These are phyloP conservation scores for Apomyelois bistriatella DNA, from an alignment of 2,888 invertebrate genomes.

Conservation along the genomic window DNA sequence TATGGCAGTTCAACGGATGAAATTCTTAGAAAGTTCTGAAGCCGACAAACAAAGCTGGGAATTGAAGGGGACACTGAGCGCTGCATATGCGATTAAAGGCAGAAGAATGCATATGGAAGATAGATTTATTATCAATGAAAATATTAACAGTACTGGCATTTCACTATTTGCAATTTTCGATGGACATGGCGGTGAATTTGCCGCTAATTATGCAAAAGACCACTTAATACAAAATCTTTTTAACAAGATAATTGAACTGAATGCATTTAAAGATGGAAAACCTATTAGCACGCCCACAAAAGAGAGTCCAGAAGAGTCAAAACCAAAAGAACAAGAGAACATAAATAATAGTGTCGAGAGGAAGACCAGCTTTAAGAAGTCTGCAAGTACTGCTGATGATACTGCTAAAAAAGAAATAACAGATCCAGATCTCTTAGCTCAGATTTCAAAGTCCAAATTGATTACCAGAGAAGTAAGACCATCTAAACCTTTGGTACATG, in stretches of 20 bases:
- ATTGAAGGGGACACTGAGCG: constrained; percentile 85
- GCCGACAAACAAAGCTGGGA: constrained; percentile 86
- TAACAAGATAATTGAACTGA: constrained; percentile 87
- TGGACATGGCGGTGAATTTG: constrained; percentile 97
- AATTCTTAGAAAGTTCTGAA: constrained; percentile 76
- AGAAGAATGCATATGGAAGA: constrained; percentile 96
- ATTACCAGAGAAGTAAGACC: constrained; percentile 82
- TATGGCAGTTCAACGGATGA: constrained; percentile 81
- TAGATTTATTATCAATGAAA: constrained; percentile 92
- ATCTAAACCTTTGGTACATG: constrained; percentile 62
- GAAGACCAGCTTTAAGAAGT: constrained; percentile 84
- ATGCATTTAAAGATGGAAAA: constrained; percentile 83
- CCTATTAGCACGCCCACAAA: constrained; percentile 45
- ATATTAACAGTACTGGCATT: constrained; percentile 91
- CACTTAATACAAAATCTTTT: constrained; percentile 90
- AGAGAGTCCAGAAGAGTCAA: constrained; percentile 54
- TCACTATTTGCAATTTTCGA: constrained; percentile 96
- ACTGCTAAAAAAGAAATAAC: constrained; percentile 81
- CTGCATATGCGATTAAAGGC: constrained; percentile 95
- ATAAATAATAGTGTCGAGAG: constrained; percentile 67
- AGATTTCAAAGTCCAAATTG: constrained; percentile 81
- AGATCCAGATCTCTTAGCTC: constrained; percentile 83
- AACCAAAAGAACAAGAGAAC: constrained; percentile 59
- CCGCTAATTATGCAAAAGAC: constrained; percentile 95
- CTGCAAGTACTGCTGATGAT: constrained; percentile 81